Evolutionary conservation across 2,888 invertebrate species (phyloP), one percentile per base, ranked within the genome.

Genomic region (Slavum lentiscoides): DNA sequence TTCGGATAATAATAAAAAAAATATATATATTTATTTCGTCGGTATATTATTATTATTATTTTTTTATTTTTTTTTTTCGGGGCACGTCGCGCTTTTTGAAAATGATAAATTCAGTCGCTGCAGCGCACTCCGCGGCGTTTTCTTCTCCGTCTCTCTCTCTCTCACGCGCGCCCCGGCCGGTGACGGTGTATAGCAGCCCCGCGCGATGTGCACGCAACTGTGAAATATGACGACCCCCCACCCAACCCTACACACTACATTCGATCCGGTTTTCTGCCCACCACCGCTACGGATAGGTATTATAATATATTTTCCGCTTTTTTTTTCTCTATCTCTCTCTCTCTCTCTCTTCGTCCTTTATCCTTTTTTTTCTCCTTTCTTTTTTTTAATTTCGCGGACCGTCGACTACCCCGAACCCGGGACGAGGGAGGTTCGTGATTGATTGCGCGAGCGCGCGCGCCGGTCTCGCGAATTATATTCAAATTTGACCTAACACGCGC

Each of bases 311-410:
- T 43, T 43, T 30, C 30, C 30, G 30, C 30, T 30, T 80, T 70
- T 80, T 75, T 61, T 74, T 82, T 82, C 70, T 76, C 30, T 30
- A 1, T 30, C 30, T 30, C 30, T 30, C 30, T 30, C 30, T 30
- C 30, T 30, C 30, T 30, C 30, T 30, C 30, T 30, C 30, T 30
- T 4, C 30, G 69, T 82, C 62, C 55, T 39, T 61, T 70, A 53
- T 55, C 66, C 9, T 74, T 53, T 61, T 1, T 30, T 4, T 30
- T 30, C 30, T 30, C 4, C 4, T 30, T 30, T 30, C 30, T 68
- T 53, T 74, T 74, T 82, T 83, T 83, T 83, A 83, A 83, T 83
- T 83, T 83, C 83, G 83, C 82, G 83, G 83, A 82, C 82, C 82
- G 83, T 81, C 82, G 80, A 82, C 81, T 81, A 82, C 83, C 82